Percentiles rank a stretch among this genome's conserved stretches.
Conservation (phyloP, 2,888 invertebrate species). For the Argyra leucocephala region DNA sequence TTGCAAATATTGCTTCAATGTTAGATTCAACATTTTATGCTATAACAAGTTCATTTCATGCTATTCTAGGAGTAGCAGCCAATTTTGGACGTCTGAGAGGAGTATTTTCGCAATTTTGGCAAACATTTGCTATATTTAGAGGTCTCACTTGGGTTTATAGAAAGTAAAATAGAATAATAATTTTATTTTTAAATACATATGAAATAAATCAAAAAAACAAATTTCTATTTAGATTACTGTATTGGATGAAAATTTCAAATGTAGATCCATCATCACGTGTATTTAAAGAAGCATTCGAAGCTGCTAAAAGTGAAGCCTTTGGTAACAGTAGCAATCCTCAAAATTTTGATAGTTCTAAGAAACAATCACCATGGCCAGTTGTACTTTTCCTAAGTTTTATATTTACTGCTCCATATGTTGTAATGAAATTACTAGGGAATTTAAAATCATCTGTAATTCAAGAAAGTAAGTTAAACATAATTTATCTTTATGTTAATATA, state of each 20-base stretch:
- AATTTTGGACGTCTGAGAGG: constrained; percentile 78
- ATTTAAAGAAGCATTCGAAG: constrained; percentile 45
- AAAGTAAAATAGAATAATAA: constrained; percentile 43
- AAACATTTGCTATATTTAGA: constrained; percentile 73
- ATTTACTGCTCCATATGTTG: constrained; percentile 83
- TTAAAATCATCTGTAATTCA: constrained; percentile 48
- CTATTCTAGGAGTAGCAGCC: constrained; percentile 91
- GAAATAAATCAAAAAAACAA: too few species aligned
- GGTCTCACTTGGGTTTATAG: constrained; percentile 71
- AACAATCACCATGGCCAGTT: constrained; percentile 72
- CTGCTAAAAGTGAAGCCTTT: constrained; percentile 38
- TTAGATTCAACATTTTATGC: constrained; percentile 93
- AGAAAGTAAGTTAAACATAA: constrained; percentile 47
- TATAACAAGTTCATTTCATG: constrained; percentile 88
- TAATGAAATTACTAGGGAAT: constrained; percentile 67
- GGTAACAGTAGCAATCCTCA: constrained; percentile 34
- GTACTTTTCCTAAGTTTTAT: constrained; percentile 81
- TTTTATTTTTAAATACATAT: too few species aligned
- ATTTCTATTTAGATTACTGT: constrained; percentile 33
- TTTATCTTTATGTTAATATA: too few species aligned
- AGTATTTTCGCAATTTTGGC: constrained; percentile 78
- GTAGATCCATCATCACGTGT: constrained; percentile 38
- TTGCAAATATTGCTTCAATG: constrained; percentile 92
- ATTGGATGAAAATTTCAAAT: constrained; percentile 38
- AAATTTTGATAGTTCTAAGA: constrained; percentile 26